Evolutionary conservation across 1,140 invertebrate species (phyloP).

Genomic region (Brachionus paranguensis): DNA sequence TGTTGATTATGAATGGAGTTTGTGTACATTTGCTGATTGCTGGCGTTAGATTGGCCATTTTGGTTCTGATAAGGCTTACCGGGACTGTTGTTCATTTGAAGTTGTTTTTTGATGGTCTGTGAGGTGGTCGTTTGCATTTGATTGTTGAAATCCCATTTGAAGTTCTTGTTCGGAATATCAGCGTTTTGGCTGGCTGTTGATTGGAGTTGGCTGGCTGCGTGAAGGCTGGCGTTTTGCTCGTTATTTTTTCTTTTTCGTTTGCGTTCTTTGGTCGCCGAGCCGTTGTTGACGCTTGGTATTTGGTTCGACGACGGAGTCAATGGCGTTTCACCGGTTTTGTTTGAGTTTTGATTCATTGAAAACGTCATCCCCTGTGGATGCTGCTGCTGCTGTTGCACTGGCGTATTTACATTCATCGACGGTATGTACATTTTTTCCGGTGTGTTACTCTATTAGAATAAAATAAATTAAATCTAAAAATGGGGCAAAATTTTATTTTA

Average conservation of each 20-base stretch:
- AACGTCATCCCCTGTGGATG: conserved; percentile 9
- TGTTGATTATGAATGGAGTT: neutral
- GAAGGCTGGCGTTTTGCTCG: neutral
- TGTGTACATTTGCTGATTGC: conserved; percentile 23
- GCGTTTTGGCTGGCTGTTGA: neutral
- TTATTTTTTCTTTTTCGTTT: conserved; percentile 37
- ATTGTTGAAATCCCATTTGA: conserved; percentile 39
- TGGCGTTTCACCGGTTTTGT: neutral
- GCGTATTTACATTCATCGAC: conserved; percentile 16
- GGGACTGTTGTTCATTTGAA: conserved; percentile 32
- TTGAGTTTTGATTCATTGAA: conserved; percentile 8
- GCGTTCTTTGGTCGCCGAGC: conserved; percentile 26
- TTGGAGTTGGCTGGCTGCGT: neutral
- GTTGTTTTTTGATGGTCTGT: conserved; percentile 12
- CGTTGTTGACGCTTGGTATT: neutral
- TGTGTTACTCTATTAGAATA: conserved; percentile 13
- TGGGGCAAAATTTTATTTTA: neutral
- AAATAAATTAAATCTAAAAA: neutral
- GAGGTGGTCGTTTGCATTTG: neutral
- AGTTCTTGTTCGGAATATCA: neutral
- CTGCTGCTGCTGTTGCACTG: conserved; percentile 20
- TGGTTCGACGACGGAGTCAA: neutral
- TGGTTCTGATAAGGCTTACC: conserved; percentile 12
- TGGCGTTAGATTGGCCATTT: neutral
- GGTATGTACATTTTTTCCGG: conserved; percentile 39